Base-by-base conservation (phyloP, 2,888 invertebrate genomes). In the Drosophila subquinaria region DNA sequence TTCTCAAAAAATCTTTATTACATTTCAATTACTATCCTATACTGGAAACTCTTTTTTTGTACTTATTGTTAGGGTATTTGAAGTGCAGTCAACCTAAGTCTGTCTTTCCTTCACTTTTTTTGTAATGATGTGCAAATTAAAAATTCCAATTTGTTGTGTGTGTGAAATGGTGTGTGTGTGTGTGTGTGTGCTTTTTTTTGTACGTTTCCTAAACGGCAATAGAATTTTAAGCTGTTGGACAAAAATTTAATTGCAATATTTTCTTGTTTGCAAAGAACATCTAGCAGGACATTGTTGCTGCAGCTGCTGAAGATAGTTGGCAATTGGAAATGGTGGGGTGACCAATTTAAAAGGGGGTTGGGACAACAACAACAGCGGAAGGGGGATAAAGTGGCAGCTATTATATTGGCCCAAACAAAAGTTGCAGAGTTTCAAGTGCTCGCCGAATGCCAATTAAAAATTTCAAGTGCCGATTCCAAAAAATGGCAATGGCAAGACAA, bases 101-200 rank as follows among this genome's bases (percentile, higher is more conserved):
- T 57, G 40, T 36, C 45, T 13, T 53, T 17, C 33, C n/a, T 43
- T 59, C 13, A 33, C 33, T 42, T 42, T 27, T 79, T 79, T 68
- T 56, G 57, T 83, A 79, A 85, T 82, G 79, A 83, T 73, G 84
- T 74, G 79, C 73, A 87, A 84, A 87, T 87, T 88, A 87, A 79
- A 88, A 86, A 88, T 86, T 86, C 85, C 79, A 60, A 45, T 75
- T 76, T 68, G 30, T 20, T 10, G 42, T 43, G 40, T 27, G 42
- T 52, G 20, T 20, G 20, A 20, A 20, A 20, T 20, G 20, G 20
- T 20, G 20, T 20, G 52, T 35, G 38, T 10, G 42, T 35, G 38
- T 10, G 42, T 43, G 47, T 27, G 42, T 52, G 52, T 35, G 38
- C 35, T 23, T 52, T 10, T 13, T 13, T 17, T 51, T 59, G 43